Percentiles rank a stretch among this genome's conserved stretches.
These are phyloP conservation scores for Hypsopygia costalis DNA, from an alignment of 2,888 invertebrate species.

Conservation along the genomic window DNA sequence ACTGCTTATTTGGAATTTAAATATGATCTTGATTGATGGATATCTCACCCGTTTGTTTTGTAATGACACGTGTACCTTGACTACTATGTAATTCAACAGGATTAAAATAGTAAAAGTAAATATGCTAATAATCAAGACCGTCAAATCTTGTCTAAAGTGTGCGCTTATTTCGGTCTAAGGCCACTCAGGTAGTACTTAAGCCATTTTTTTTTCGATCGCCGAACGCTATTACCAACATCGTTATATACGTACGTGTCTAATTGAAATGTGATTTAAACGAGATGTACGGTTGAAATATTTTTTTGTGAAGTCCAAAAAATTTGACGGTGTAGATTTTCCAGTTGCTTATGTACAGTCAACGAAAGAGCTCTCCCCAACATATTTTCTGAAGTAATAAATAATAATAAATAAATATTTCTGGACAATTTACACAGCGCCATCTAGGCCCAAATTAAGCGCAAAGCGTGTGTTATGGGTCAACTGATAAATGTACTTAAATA, in stretches of 20 bases:
- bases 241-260: neutral
- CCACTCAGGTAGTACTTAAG: neutral
- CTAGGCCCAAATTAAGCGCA: no score
- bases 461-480: no score
- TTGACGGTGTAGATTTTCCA: no score
- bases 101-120: neutral
- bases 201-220: neutral
- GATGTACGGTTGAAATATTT: no score
- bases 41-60: neutral
- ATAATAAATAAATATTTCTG: no score
- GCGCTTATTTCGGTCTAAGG: neutral
- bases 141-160: neutral
- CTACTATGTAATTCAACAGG: neutral
- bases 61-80: neutral
- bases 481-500: no score
- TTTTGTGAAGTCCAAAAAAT: conserved; percentile 1
- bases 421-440: no score
- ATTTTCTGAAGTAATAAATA: no score
- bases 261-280: neutral
- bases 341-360: no score
- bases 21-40: no score
- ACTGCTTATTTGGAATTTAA: no score
- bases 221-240: neutral
- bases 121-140: neutral
- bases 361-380: no score